A percentile compares a stretch with the other conserved stretches of the same genome.
phyloP scores from a whole-genome alignment of 2,888 invertebrate genomes.

The Labia minor region DNA sequence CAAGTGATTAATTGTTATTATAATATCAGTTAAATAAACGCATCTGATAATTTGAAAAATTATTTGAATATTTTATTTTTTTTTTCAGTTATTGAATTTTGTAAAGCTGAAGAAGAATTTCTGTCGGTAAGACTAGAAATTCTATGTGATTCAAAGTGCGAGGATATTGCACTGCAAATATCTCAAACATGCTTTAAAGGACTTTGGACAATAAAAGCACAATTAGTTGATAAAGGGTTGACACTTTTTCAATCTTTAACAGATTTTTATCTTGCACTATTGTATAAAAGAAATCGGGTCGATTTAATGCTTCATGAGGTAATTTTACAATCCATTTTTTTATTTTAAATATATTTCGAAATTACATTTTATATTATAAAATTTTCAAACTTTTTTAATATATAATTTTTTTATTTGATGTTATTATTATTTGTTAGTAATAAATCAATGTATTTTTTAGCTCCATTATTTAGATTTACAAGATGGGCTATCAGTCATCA shows the following conservation, averaged over 20 bases:
- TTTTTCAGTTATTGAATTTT: conserved; percentile 44
- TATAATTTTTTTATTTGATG: conserved; percentile 16
- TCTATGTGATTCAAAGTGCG: conserved; percentile 48
- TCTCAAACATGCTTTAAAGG: conserved; percentile 46
- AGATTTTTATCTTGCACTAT: conserved; percentile 48
- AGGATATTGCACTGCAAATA: conserved; percentile 49
- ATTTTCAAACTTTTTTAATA: neutral
- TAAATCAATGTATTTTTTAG: conserved; percentile 33
- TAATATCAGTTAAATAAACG: too few species aligned
- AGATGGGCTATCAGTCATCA: conserved; percentile 45
- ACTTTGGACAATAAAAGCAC: conserved; percentile 32
- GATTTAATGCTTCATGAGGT: conserved; percentile 44
- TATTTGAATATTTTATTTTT: conserved; percentile 18
- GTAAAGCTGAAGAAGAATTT: conserved; percentile 49
- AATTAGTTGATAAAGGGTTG: conserved; percentile 24
- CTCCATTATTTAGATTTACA: conserved; percentile 43
- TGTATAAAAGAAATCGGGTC: conserved; percentile 45
- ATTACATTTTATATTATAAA: neutral
- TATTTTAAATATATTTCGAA: neutral
- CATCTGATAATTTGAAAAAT: too few species aligned
- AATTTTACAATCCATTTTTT: conserved; percentile 21
- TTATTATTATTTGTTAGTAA: conserved; percentile 21
- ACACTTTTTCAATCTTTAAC: conserved; percentile 45
- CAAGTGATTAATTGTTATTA: too few species aligned
- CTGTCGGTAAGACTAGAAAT: conserved; percentile 50